Base-by-base conservation (phyloP, 2,113 vertebrate genomes). In the Anas platyrhynchos region DNA sequence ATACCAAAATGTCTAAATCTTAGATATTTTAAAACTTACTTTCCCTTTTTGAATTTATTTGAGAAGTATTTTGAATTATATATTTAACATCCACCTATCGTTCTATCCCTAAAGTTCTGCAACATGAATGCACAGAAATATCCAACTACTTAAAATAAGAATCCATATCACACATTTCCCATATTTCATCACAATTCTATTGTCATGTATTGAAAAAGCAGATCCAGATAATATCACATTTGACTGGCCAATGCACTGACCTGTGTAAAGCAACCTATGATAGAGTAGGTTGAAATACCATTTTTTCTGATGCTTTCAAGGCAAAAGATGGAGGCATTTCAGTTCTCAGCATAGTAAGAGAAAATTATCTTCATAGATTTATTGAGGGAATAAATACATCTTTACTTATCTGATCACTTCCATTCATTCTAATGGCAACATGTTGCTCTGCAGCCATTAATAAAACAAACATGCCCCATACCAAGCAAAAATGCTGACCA, bases 291-390 rank as follows among this genome's bases (percentile, higher is more conserved):
- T 56, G 41, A 77, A 77, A 73, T 34, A 78, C 13, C 18, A 52
- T 20, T 91, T 83, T 83, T 95, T 88, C 86, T 88, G 68, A 88
- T 88, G 66, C 32, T 83, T 93, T 72, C 68, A 93, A 91, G 69
- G 76, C 38, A 91, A 86, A 73, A 91, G 59, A 77, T 11, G 16
- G 11, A 91, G 59, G 25, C 46, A 75, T 67, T 11, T 16, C 68
- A 67, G n/a, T 52, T 93, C 21, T 83, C 50, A 22, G 20, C 43
- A 54, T 32, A 72, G 23, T 46, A 50, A 87, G 68, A 84, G 50
- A 66, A 83, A 80, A 59, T 59, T 54, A 74, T 21, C 50, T 77
- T 68, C 31, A 38, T 18, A 83, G 75, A 91, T 88, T 92, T 93
- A 88, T 48, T 43, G 61, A 77, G 27, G 27, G 54, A 61, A 81